A percentile compares a stretch with the other conserved stretches of the same genome.
Evolutionary conservation across 2,888 invertebrate genomes (phyloP).

Genomic region (Eristalis intricaria): DNA sequence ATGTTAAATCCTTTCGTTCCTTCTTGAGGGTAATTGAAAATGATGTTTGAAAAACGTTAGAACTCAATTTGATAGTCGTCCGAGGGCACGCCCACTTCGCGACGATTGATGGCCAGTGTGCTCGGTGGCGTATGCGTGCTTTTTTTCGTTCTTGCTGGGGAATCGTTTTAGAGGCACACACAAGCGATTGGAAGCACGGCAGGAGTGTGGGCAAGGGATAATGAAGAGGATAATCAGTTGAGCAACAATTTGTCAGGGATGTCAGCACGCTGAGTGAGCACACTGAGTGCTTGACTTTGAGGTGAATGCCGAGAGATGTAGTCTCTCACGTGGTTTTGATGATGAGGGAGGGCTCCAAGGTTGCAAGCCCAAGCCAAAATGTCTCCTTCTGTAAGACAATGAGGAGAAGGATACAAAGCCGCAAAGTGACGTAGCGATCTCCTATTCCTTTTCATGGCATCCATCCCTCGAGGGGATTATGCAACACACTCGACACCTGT

Average conservation of each 20-base stretch:
- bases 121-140: conserved; percentile 61
- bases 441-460: too few relatives aligned
- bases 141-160: conserved; percentile 21
- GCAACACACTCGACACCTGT: conserved; percentile 9
- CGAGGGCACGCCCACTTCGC: not conserved
- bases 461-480: not conserved
- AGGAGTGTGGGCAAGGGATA: not conserved
- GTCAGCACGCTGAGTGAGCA: not conserved
- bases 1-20: conserved; percentile 47
- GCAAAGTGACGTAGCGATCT: not conserved
- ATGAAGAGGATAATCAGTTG: conserved; percentile 28
- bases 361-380: too few relatives aligned
- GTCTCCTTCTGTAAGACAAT: not conserved
- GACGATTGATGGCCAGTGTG: not conserved
- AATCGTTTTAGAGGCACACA: conserved; percentile 12
- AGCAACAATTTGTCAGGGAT: conserved; percentile 29
- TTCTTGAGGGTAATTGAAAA: not conserved
- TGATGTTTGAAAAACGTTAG: conserved; percentile 41
- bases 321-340: not conserved
- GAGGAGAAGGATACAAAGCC: not conserved
- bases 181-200: conserved; percentile 14
- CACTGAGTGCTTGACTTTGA: too few relatives aligned
- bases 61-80: conserved; percentile 31
- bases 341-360: too few relatives aligned
- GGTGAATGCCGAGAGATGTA: not conserved